These are phyloP conservation scores for Drosophila willistoni DNA, from an alignment of 1,140 invertebrate genomes.

Conservation along the genomic window DNA sequence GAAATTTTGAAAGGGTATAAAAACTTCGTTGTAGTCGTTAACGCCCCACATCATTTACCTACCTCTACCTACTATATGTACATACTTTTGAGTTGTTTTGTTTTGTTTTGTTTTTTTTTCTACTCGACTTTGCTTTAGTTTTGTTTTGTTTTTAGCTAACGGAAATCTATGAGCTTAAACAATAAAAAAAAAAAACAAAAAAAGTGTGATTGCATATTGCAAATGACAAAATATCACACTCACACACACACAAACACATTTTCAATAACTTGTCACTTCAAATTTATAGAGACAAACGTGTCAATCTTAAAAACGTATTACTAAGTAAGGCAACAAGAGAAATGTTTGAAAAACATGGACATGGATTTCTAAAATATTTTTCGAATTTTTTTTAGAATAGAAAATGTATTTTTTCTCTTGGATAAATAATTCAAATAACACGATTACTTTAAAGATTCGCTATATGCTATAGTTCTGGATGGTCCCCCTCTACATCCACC, in stretches of 20 bases:
- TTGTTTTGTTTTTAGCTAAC: conserved; percentile 36
- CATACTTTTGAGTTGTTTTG: not conserved
- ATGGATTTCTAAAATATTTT: no score
- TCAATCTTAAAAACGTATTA: not conserved
- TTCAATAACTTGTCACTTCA: not conserved
- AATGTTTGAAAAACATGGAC: no score
- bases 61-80: not conserved
- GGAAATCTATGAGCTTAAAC: conserved; percentile 15
- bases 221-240: conserved; percentile 8
- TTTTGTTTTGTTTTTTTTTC: conserved; percentile 1
- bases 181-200: not conserved
- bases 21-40: not conserved
- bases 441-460: no score
- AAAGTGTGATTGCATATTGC: conserved; percentile 6
- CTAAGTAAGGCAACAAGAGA: no score
- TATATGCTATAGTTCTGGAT: no score
- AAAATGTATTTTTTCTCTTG: no score
- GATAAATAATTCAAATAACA: no score
- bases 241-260: not conserved
- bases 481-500: no score
- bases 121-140: conserved; percentile 3
- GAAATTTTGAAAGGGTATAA: not conserved
- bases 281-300: not conserved
- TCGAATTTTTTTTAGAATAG: no score
- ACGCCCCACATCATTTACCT: not conserved